Evolutionary conservation across 1,140 invertebrate genomes (phyloP), one percentile per base, ranked within the genome.

Genomic region (Dreissena rostriformis): DNA sequence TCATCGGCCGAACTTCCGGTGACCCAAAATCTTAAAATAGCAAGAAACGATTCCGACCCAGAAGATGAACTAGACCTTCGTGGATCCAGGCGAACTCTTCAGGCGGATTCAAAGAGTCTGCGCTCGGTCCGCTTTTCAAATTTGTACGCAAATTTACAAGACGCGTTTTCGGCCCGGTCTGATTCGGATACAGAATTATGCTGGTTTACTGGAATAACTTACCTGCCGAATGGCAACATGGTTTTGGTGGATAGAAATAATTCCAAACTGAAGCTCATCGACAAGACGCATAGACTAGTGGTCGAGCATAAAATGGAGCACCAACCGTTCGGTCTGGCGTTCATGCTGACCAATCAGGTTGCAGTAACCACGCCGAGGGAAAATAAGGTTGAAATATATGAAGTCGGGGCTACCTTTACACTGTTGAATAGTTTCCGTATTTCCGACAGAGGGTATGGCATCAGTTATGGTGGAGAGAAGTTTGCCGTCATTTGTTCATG

Each of bases 381-480:
- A 55, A 84, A 84, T 26, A 70, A 76, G 72, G 76, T 84, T 19
- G 67, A 71, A n/a, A 24, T 84, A 1, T 84, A 67, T 28, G 63
- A 28, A 39, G 29, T 84, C 24, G 74, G 74, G 0, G n/a, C 74
- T 19, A 57, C 74, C 17, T 65, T 72, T 8, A 70, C 4, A 7
- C 82, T 17, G 11, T 65, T 19, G 24, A 26, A 71, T 8, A 70
- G 49, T 17, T 71, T 84, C 17, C 63, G 17, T 22, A 76, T 66
- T n/a, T 77, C 73, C 61, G 82, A 84, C 55, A n/a, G 82, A 63
- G 68, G 82, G 19, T 84, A 84, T 15, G 82, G 82, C 11, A 76
- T 84, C 6, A 52, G 61, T 22, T 84, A 51, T 65, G 74, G 73
- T 28, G 39, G 17, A n/a, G 66, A 71, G n/a, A 84, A 26, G 22